Evolutionary conservation across 2,888 invertebrate species (phyloP), one percentile per base, ranked within the genome.

Genomic region (Isoperla grammatica): DNA sequence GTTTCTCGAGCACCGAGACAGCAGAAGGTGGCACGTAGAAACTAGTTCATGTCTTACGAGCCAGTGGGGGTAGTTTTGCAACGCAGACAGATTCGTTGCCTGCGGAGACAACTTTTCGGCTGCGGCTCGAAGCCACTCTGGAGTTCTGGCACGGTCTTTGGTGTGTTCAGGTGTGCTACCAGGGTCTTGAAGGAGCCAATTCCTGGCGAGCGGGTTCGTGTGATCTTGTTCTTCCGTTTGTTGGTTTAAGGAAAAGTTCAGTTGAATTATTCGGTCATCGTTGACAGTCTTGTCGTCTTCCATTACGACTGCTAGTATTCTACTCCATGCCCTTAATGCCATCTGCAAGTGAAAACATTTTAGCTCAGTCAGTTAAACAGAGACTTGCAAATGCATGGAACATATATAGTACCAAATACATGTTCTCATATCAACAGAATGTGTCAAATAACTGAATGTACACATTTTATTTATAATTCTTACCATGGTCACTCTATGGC

Each of bases 21-120:
- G 61, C 17, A 68, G 59, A 37, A 59, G 58, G 42, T 60, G 39
- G 48, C 84, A 83, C 68, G 80, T 78, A n/a, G 78, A 71, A 0
- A 80, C 80, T 50, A 89, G 76, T 71, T 85, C 85, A 55, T 72
- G 72, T 53, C 88, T 76, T 60, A 90, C 84, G 71, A 73, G 77
- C 53, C 72, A 73, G 65, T 87, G 83, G 1, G 81, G 76, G 71
- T 88, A 84, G 1, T 79, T 76, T 1, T 81, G 76, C 23, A 88
- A 70, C 37, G 74, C 73, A 3, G 76, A 71, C 12, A 87, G 72
- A 56, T 80, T 70, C 23, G 72, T 72, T 12, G 81, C 77, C 11
- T 82, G 73, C 2, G 75, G 62, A 6, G 76, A 72, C 49, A 87
- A 71, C 68, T 84, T 84, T 40, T 76, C 74, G 39, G 82, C 81